Base-by-base conservation (phyloP, 1,140 invertebrate species). In the Laupala kohalensis region DNA sequence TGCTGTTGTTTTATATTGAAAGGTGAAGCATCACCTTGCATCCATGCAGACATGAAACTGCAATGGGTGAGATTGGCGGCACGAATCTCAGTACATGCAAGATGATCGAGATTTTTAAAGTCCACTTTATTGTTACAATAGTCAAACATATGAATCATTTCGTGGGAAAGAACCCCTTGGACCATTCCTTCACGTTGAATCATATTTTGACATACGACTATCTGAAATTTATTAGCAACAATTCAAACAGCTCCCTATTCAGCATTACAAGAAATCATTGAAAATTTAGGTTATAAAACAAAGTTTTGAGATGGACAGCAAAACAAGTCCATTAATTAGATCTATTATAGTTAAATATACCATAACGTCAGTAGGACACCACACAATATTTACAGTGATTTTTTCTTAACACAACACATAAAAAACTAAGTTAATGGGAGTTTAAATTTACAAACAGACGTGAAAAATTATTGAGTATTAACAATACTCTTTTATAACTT, bases 81-180 rank as follows among this genome's bases (percentile, higher is more conserved):
- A 75, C 92, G 81, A 74, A 97, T 92, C 85, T 98, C 96, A 0
- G 95, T 95, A 78, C 96, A 98, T 0, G 96, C 96, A 63, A 98
- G 80, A 82, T 98, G 96, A 76, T 97, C 90, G 71, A 96, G 82
- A 79, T 98, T 95, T 74, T 86, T 90, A 75, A 96, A 93, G 79
- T 98, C 90, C 37, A 97, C 78, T 70, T 97, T 87, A 74, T 95
- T 91, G 64, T 88, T 86, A 80, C 96, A 98, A 77, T 89, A 92
- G 80, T 98, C 96, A 80, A 96, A 98, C 92, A 97, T 97, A 80
- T 98, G 96, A 64, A 97, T 90, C 84, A 98, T 87, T 82, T 98
- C 96, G 80, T 98, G 96, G 1, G 89, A 86, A 4, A 98, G 78
- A 6, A 95, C 89, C 72, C 88, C 88, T 79, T 92, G 89, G 0